Evolutionary conservation across 1,140 invertebrate genomes (phyloP), one percentile per base, ranked within the genome.

Genomic region (Calliphora vicina): DNA sequence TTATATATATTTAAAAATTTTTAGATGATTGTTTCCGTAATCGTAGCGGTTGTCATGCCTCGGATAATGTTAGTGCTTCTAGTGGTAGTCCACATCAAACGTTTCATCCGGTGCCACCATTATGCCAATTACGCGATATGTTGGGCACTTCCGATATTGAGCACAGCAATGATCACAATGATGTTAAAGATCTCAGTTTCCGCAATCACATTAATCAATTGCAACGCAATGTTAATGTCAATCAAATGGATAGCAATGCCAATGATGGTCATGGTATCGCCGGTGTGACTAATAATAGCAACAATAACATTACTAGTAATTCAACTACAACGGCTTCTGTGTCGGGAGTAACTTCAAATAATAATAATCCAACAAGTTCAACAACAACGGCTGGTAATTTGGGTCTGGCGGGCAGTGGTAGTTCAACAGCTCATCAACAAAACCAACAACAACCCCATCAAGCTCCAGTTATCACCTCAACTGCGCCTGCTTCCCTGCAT

Each of bases 141-240:
- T 83, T 90, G 10, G 85, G 85, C 17, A 84, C 87, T 71, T 90
- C 90, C 1, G 87, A 89, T 81, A 86, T 91, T 84, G 89, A 90
- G 80, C 92, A 92, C 35, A 92, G 93, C 82, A 92, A 92, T 85
- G 93, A 93, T 80, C 97, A 98, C 91, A 98, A 98, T 72, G 90
- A 91, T 82, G 87, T 91, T 20, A 91, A 91, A 82, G 90, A 91
- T 84, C 82, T 91, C 72, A 91, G 90, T 82, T 91, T 91, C 43
- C 88, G 90, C 45, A 89, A 88, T 82, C 87, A 88, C 85, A 83
- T 88, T 71, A 89, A 89, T 80, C 89, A 90, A 84, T 78, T 89
- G 83, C 88, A 90, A 23, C 83, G 86, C 84, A 26, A 86, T 83
- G 80, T 73, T 20, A 85, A 74, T 4, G 83, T 74, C 3, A 85